Conservation (phyloP, 2,888 invertebrate species). For the Omphaloscelis lunosa region DNA sequence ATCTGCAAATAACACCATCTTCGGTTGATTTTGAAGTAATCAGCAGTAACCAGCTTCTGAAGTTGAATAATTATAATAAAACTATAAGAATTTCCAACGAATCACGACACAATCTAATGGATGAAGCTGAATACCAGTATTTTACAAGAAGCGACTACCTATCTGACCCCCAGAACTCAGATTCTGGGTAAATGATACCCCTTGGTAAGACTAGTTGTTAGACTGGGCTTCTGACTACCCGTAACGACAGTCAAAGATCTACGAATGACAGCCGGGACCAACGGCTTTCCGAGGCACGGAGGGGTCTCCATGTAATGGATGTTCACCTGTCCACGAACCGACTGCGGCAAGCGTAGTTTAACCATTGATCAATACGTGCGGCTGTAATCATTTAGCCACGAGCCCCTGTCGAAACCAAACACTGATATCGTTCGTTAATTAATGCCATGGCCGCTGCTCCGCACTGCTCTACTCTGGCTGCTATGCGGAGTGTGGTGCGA, state of each 20-base stretch:
- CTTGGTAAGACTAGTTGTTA: neutral
- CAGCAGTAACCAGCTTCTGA: too few species aligned
- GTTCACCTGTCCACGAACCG: neutral
- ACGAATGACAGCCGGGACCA: too few species aligned
- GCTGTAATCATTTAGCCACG: neutral
- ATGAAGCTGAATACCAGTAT: neutral
- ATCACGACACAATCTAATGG: too few species aligned
- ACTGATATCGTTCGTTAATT: slow-evolving; percentile 16
- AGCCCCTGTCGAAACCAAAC: neutral
- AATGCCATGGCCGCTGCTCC: neutral
- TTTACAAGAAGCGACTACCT: neutral
- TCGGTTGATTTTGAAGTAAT: too few species aligned
- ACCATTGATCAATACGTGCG: neutral
- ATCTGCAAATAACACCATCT: too few species aligned
- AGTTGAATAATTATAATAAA: too few species aligned
- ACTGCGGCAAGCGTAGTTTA: neutral
- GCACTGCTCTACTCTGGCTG: neutral
- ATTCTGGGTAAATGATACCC: neutral
- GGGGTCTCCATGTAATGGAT: too few species aligned
- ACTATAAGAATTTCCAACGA: too few species aligned
- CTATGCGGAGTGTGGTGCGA: slow-evolving; percentile 1
- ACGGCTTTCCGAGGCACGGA: too few species aligned
- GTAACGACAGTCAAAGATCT: neutral
- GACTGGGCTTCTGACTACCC: neutral
- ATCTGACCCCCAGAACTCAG: neutral